These are phyloP conservation scores for Myzus persicae DNA, from an alignment of 1,140 invertebrate species.

Conservation along the genomic window DNA sequence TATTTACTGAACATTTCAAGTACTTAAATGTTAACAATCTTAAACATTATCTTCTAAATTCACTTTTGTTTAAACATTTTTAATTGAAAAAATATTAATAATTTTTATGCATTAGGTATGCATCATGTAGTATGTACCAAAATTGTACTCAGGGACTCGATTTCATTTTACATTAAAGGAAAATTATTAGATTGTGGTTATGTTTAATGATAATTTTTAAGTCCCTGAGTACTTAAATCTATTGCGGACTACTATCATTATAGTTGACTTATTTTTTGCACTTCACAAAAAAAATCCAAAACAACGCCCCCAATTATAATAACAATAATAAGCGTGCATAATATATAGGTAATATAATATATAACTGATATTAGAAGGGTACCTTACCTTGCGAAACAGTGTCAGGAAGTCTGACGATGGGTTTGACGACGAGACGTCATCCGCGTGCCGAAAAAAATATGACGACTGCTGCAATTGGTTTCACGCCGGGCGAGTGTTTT, in stretches of 20 bases:
- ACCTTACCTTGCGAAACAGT: not conserved
- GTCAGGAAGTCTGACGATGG: not conserved
- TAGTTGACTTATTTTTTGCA: not conserved
- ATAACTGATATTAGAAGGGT: not conserved
- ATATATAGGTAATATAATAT: too few species aligned
- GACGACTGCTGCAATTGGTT: not conserved
- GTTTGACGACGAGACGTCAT: not conserved
- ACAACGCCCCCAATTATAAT: not conserved
- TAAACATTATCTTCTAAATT: too few species aligned
- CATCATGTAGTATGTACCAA: too few species aligned
- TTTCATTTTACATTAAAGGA: not conserved
- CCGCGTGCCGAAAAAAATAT: not conserved
- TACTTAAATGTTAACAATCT: not conserved
- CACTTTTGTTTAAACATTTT: too few species aligned
- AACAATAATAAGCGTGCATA: not conserved
- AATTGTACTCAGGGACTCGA: not conserved
- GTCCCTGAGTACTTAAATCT: not conserved
- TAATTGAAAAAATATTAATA: not conserved
- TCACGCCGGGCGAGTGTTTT: not conserved
- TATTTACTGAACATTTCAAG: not conserved
- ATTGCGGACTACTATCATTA: not conserved
- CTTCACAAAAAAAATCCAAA: not conserved
- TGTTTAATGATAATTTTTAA: not conserved
- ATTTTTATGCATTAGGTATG: not conserved
- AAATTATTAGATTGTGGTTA: not conserved